Conservation (phyloP, 2,888 invertebrate species). For the Scaptomyza flava region DNA sequence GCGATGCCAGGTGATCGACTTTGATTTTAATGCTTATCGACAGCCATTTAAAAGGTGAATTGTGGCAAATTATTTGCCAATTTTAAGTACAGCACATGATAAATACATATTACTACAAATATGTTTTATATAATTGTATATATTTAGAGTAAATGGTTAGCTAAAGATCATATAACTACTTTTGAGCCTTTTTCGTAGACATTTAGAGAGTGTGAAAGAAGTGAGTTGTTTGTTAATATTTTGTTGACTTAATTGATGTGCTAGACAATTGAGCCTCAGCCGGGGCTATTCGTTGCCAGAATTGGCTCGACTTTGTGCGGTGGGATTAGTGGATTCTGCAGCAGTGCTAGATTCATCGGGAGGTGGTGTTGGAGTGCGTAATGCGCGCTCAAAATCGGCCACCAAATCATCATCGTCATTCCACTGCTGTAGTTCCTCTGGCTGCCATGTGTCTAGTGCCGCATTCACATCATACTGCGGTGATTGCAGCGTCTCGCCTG, state of each 20-base stretch:
- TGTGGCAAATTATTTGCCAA: constrained; percentile 59
- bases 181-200: constrained; percentile 69
- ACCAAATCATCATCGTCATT: constrained; percentile 72
- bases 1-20: constrained; percentile 66
- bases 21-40: constrained; percentile 64
- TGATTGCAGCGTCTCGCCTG: constrained; percentile 85
- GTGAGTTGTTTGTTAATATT: constrained; percentile 4
- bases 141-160: constrained; percentile 31
- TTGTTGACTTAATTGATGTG: constrained; percentile 36
- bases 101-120: constrained; percentile 40
- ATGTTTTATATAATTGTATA: constrained; percentile 20
- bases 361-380: constrained; percentile 84
- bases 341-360: not conserved
- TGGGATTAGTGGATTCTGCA: constrained; percentile 33
- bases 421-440: constrained; percentile 74
- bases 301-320: constrained; percentile 52
- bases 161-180: constrained; percentile 49
- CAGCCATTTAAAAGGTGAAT: constrained; percentile 56
- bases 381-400: constrained; percentile 86
- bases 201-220: constrained; percentile 56
- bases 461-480: constrained; percentile 84
- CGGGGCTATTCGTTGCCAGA: constrained; percentile 55
- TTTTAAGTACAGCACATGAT: constrained; percentile 64
- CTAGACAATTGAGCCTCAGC: constrained; percentile 32
- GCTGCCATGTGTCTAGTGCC: constrained; percentile 69